Conservation (phyloP, 2,888 invertebrate species). For the Microplitis manilae region DNA sequence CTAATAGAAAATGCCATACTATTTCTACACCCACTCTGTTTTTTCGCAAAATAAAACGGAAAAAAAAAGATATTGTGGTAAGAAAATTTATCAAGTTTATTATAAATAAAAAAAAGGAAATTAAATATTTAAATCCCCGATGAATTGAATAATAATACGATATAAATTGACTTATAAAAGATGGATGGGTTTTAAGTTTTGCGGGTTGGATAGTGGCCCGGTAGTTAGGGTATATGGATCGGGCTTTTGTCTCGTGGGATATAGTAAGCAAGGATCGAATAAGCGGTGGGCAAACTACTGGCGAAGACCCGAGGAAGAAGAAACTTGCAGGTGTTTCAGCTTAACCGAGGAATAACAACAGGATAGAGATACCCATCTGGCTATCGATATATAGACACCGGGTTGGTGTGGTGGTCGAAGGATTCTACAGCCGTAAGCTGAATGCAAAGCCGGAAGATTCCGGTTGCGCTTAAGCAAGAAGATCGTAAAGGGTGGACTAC, state of each 20-base stretch:
- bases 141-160: background rate
- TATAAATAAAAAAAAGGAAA: too few relatives aligned
- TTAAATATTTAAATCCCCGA: too few relatives aligned
- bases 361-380: conserved; percentile 8
- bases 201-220: background rate
- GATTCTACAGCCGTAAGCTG: conserved; percentile 15
- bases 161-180: background rate
- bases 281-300: background rate
- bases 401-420: background rate
- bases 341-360: background rate
- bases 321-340: conserved; percentile 14
- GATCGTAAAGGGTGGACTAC: conserved; percentile 4
- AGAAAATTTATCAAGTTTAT: background rate
- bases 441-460: conserved; percentile 18
- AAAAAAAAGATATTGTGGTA: background rate
- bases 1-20: conserved; percentile 26
- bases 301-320: background rate
- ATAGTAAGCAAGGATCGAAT: background rate
- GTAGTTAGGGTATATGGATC: background rate
- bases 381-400: conserved; percentile 7
- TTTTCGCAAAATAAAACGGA: conserved; percentile 1
- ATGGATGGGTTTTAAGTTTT: background rate
- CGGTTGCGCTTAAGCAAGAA: conserved; percentile 20
- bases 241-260: background rate
- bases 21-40: background rate